Percentiles rank a stretch among this genome's conserved stretches.
Evolutionary conservation across 2,797 vertebrate species (phyloP).

Genomic region (Hydrolagus colliei): DNA sequence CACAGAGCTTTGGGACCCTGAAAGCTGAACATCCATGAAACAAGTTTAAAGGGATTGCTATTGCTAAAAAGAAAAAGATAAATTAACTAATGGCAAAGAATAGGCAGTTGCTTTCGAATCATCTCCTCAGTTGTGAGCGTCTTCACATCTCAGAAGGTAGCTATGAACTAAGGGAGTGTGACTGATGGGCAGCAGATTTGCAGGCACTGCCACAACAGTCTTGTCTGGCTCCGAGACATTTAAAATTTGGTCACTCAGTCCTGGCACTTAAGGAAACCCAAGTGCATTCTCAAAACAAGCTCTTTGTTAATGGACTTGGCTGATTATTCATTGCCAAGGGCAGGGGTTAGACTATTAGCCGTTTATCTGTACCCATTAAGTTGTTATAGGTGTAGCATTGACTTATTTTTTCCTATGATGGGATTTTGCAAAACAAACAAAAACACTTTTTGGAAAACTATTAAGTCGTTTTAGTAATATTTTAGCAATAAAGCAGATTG

Average conservation of each 20-base stretch:
- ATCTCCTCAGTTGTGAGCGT: conserved; percentile 32
- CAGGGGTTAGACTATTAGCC: not conserved
- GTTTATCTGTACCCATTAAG: conserved; percentile 18
- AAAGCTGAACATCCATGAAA: conserved; percentile 29
- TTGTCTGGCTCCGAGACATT: conserved; percentile 41
- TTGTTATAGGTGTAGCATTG: not conserved
- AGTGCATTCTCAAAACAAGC: conserved; percentile 6
- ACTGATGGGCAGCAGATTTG: conserved; percentile 43
- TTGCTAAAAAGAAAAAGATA: conserved; percentile 31
- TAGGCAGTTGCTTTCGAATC: conserved; percentile 45
- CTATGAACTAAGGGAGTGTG: conserved; percentile 42
- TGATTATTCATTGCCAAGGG: conserved; percentile 20
- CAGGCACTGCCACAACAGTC: conserved; percentile 34
- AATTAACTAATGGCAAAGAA: conserved; percentile 38
- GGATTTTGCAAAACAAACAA: conserved; percentile 14
- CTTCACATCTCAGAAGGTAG: conserved; percentile 41
- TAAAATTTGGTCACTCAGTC: conserved; percentile 33
- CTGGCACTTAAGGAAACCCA: conserved; percentile 31
- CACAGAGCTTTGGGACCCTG: conserved; percentile 35
- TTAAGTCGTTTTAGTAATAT: not conserved
- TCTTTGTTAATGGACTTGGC: conserved; percentile 16
- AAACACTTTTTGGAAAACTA: not conserved
- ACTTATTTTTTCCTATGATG: conserved; percentile 22
- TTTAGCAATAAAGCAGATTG: conserved; percentile 29
- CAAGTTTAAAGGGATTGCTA: conserved; percentile 29